Evolutionary conservation across 2,797 vertebrate species (phyloP), one percentile per base, ranked within the genome.

Genomic region (Acanthurus lineatus): DNA sequence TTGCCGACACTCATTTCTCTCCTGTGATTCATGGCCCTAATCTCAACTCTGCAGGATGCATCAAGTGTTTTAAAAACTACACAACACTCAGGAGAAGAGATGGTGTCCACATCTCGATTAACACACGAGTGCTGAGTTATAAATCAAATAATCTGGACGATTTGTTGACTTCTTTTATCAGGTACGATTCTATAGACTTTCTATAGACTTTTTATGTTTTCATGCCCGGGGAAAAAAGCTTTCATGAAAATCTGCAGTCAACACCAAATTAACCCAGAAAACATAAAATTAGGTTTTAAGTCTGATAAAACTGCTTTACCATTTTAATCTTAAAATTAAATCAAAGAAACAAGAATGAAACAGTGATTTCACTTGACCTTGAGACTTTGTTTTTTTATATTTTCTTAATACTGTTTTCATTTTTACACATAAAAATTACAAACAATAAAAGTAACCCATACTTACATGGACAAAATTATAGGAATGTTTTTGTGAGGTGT

Each of bases 11-110:
- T 82, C 68, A 88, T 88, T 90, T 77, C 76, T 84, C 82, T 82
- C 56, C 61, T 22, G 71, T 91, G 92, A 93, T 86, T 90, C 85
- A 92, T 89, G 10, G 73, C 54, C 65, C 81, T 87, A 82, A 90
- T 91, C 83, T 85, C 57, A 54, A 73, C 77, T 83, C 63, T 44
- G 88, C 42, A 3, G 83, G 84, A 88, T 74, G 81, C 74, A 42
- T 58, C n/a, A 14, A 35, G 85, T 57, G 14, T 84, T 77, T 77
- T 28, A 64, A 77, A 32, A 79, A 57, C 38, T 2, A 38, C 62
- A 64, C 69, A 35, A 44, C 42, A 60, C 38, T 16, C 63, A 40
- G 63, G 63, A 75, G 56, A 19, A 45, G 56, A 72, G 61, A 22
- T 16, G 53, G 56, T 0, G 61, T 42, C 45, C 44, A 17, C 40